A percentile compares a stretch with the other conserved stretches of the same genome.
Conservation (phyloP, 2,888 invertebrate genomes). For the Dorcus parallelipipedus region DNA sequence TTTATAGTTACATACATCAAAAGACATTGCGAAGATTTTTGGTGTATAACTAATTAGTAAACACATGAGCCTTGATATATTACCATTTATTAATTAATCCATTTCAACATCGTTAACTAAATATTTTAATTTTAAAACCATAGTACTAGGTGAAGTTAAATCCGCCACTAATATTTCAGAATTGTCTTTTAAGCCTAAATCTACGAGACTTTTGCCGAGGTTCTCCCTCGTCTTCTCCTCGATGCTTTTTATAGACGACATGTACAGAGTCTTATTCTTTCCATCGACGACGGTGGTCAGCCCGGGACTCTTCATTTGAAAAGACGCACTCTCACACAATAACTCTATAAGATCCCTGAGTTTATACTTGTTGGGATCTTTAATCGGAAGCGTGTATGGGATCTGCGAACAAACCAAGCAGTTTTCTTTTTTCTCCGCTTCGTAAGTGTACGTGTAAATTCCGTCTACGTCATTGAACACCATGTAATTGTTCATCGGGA, state of each 20-base stretch:
- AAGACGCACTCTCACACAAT: slow-evolving; percentile 71
- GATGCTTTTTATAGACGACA: slow-evolving; percentile 87
- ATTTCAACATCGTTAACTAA: slow-evolving; percentile 48
- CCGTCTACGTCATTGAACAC: slow-evolving; percentile 95
- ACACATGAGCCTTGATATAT: not conserved
- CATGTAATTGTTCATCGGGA: slow-evolving; percentile 92
- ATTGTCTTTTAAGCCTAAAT: slow-evolving; percentile 81
- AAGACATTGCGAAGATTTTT: no score
- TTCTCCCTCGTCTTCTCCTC: slow-evolving; percentile 87
- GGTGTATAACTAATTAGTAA: no score
- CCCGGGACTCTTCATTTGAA: slow-evolving; percentile 90
- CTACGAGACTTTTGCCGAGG: slow-evolving; percentile 79
- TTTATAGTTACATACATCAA: no score
- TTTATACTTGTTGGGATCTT: slow-evolving; percentile 62
- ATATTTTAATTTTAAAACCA: slow-evolving; percentile 73
- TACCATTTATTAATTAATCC: slow-evolving; percentile 38
- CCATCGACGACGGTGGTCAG: slow-evolving; percentile 79
- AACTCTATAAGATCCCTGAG: slow-evolving; percentile 79
- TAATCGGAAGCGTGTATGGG: slow-evolving; percentile 62
- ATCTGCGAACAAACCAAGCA: slow-evolving; percentile 86
- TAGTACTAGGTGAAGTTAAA: slow-evolving; percentile 79
- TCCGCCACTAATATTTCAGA: slow-evolving; percentile 89
- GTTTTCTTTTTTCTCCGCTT: slow-evolving; percentile 80
- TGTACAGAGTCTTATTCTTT: slow-evolving; percentile 88
- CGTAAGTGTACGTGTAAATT: slow-evolving; percentile 92